Conservation (phyloP, 2,113 vertebrate genomes). For the Catharus fuscescens region DNA sequence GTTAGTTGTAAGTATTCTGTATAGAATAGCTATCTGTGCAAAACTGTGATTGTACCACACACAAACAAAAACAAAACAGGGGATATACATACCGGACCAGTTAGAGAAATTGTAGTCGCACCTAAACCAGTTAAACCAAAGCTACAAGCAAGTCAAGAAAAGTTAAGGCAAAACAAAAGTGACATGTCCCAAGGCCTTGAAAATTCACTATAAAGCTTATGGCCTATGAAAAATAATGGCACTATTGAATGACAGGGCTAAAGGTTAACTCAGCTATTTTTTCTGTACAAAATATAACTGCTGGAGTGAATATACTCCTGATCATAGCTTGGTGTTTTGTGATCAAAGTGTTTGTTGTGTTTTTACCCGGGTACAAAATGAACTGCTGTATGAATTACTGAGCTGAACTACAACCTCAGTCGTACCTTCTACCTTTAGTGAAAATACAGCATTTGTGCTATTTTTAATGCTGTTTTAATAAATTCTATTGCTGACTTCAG, state of each 20-base stretch:
- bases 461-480: not conserved
- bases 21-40: not conserved
- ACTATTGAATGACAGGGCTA: not conserved
- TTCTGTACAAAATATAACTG: not conserved
- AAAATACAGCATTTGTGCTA: not conserved
- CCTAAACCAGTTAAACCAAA: not conserved
- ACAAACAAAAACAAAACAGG: not conserved
- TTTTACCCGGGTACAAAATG: rapidly evolving
- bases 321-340: not conserved
- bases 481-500: not conserved
- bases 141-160: not conserved
- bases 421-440: not conserved
- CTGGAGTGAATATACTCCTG: not conserved
- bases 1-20: not conserved
- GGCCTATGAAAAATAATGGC: not conserved
- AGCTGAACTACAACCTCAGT: not conserved
- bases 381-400: not conserved
- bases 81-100: not conserved
- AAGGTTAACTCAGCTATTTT: not conserved
- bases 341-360: not conserved
- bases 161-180: not conserved
- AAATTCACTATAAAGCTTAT: not conserved
- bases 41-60: not conserved
- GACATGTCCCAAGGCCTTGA: rapidly evolving
- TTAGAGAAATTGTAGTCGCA: not conserved